Evolutionary conservation across 2,797 vertebrate genomes (phyloP).

Genomic region (Catostomus latipinnis): DNA sequence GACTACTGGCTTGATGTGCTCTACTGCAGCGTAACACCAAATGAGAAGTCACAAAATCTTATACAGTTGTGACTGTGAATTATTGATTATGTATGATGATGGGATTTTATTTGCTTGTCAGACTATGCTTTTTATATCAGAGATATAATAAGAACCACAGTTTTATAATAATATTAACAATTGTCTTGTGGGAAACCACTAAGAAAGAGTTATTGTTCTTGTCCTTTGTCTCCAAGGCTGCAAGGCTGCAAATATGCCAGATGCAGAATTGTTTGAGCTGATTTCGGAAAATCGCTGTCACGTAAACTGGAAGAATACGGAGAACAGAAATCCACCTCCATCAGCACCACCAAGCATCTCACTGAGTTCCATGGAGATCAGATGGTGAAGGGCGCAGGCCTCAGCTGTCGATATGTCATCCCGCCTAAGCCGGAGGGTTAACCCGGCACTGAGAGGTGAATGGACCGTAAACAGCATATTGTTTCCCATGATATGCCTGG

Average conservation of each 20-base stretch:
- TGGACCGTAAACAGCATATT: background rate
- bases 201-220: background rate
- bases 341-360: conserved; percentile 96
- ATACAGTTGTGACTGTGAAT: too few relatives aligned
- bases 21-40: conserved; percentile 86
- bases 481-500: too few relatives aligned
- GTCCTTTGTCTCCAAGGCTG: conserved; percentile 78
- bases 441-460: conserved; percentile 92
- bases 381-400: conserved; percentile 97
- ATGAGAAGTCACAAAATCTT: background rate
- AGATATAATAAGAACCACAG: too few relatives aligned
- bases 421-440: conserved; percentile 95
- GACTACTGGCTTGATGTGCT: conserved; percentile 99
- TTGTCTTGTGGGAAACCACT: too few relatives aligned
- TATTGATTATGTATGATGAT: too few relatives aligned
- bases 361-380: conserved; percentile 98
- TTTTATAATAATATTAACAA: too few relatives aligned
- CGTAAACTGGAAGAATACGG: conserved; percentile 95
- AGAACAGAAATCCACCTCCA: conserved; percentile 96
- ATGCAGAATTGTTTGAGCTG: conserved; percentile 93
- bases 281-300: conserved; percentile 98
- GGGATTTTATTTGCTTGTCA: too few relatives aligned
- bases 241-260: conserved; percentile 88
- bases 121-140: too few relatives aligned
- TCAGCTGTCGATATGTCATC: conserved; percentile 97